A percentile compares a stretch with the other conserved stretches of the same genome.
phyloP scores from a whole-genome alignment of 2,888 invertebrate genomes.

The Atrina japonica region DNA sequence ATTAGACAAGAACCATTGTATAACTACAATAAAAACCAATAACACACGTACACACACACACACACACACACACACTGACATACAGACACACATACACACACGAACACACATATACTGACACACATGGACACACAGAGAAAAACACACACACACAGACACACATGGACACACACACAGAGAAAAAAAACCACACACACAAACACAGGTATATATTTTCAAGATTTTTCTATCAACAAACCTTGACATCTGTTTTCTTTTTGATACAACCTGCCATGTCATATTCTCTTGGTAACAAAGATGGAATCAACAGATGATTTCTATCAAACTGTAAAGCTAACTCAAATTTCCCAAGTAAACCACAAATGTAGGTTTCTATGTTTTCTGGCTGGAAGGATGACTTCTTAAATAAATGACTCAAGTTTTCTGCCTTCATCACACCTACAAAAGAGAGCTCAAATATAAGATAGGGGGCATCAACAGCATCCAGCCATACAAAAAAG shows the following conservation, averaged over 20 bases:
- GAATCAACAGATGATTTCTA: slow-evolving; percentile 92
- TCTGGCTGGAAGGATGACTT: slow-evolving; percentile 87
- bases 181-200: too few relatives aligned
- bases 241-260: slow-evolving; percentile 51
- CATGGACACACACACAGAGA: too few relatives aligned
- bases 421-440: slow-evolving; percentile 95
- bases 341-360: slow-evolving; percentile 96
- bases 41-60: too few relatives aligned
- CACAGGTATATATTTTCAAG: too few relatives aligned
- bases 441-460: slow-evolving; percentile 46
- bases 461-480: not conserved
- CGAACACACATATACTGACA: too few relatives aligned
- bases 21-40: too few relatives aligned
- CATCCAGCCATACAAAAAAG: not conserved
- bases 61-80: too few relatives aligned
- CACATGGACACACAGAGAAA: too few relatives aligned
- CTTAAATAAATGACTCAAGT: slow-evolving; percentile 95
- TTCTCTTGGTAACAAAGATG: slow-evolving; percentile 92
- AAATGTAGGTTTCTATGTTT: slow-evolving; percentile 89
- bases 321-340: slow-evolving; percentile 99
- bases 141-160: too few relatives aligned
- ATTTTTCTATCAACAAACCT: too few relatives aligned
- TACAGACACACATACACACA: too few relatives aligned
- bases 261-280: slow-evolving; percentile 48
- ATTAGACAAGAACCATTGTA: too few relatives aligned